These are phyloP conservation scores for Bradypodion ventrale DNA, from an alignment of 2,797 vertebrate genomes.

Conservation along the genomic window DNA sequence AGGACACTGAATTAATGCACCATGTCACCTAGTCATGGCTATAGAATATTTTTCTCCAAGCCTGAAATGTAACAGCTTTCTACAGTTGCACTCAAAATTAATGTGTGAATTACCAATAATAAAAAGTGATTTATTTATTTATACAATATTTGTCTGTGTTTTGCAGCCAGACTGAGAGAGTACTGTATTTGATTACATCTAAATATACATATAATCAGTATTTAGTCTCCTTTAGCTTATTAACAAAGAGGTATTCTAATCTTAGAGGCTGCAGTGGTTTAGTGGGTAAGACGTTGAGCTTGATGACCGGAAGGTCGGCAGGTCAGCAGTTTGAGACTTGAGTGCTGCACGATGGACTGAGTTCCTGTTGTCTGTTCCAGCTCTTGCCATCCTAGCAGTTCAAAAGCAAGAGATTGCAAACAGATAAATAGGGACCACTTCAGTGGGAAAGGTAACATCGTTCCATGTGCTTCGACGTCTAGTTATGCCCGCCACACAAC, in stretches of 20 bases:
- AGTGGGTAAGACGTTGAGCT: no score
- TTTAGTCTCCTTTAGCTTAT: slow-evolving; percentile 66
- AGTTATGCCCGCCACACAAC: no score
- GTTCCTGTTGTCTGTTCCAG: no score
- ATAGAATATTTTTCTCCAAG: slow-evolving; percentile 75
- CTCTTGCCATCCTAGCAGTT: no score
- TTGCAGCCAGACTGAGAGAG: slow-evolving; percentile 53
- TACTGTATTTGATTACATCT: slow-evolving; percentile 61
- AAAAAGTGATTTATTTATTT: slow-evolving; percentile 71
- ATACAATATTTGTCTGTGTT: slow-evolving; percentile 53
- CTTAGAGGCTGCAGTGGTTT: slow-evolving; percentile 53
- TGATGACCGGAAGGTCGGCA: no score
- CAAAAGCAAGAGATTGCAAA: no score
- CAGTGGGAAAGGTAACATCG: no score
- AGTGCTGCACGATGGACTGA: no score
- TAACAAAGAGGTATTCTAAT: slow-evolving; percentile 53
- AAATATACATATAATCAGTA: slow-evolving; percentile 65
- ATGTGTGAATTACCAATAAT: slow-evolving; percentile 74
- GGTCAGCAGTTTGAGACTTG: no score
- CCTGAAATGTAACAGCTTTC: slow-evolving; percentile 73
- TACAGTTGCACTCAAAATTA: slow-evolving; percentile 82
- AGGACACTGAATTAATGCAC: slow-evolving; percentile 84
- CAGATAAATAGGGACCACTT: no score
- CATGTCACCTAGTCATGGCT: slow-evolving; percentile 77
- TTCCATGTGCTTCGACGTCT: no score